Base-by-base conservation (phyloP, 1,140 invertebrate genomes). In the Conus betulinus region DNA sequence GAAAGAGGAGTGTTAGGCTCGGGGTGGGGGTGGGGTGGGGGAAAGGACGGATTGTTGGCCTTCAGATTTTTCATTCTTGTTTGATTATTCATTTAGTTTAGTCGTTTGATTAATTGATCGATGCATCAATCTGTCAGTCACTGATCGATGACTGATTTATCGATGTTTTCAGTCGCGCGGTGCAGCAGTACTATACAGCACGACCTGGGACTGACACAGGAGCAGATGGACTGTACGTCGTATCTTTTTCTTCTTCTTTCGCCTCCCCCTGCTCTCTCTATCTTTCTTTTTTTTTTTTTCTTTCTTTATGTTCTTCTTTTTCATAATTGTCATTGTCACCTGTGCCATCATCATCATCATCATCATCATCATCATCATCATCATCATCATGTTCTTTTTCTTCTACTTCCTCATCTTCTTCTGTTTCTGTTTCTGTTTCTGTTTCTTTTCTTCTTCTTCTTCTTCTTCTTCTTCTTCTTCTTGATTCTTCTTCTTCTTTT, bases 251-350 rank as follows among this genome's bases (percentile, higher is more conserved):
- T 39, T 17, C 27, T 23, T 20, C 67, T 23, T 7, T 7, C 67
- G 8, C 60, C 39, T 23, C 71, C 5, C 23, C 11, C 23, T 87
- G 52, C 17, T 6, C 53, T n/a, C 79, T 27, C 27, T 83, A n/a
- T 83, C 52, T 83, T 79, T 83, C 60, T 60, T 13, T 83, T 79
- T 83, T 25, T 63, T 67, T 55, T 13, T n/a, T 39, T 79, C 76
- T 39, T 23, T 57, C 76, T n/a, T 25, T 55, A 1, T 74, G 23
- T 57, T 39, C 39, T 39, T 39, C 39, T 39, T 39, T 39, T 39
- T 39, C 39, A 39, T 39, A 39, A 39, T 39, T 39, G 39, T 39
- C 39, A 39, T 39, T 39, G 39, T 39, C 39, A 39, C 39, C n/a
- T 3, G 39, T 39, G 39, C 39, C 39, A 39, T 39, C 39, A 39